A percentile compares a stretch with the other conserved stretches of the same genome.
Conservation (phyloP, 2,797 vertebrate genomes). For the Pantherophis vulpinus region DNA sequence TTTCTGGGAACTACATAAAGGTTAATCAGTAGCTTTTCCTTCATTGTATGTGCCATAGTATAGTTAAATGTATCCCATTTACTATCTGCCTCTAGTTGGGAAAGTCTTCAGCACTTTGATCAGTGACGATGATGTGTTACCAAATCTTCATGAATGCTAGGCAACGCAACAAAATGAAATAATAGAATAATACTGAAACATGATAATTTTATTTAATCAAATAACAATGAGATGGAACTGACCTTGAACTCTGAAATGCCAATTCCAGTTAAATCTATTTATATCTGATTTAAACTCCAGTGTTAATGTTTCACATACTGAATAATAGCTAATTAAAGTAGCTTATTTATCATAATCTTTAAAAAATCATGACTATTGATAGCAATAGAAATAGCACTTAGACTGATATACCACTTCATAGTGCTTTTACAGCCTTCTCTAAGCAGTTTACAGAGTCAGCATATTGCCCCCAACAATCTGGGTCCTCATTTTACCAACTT, state of each 20-base stretch:
- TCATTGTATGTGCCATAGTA: background rate
- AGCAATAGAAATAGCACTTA: too few relatives aligned
- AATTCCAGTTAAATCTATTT: background rate
- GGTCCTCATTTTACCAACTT: too few relatives aligned
- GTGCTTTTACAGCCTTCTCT: too few relatives aligned
- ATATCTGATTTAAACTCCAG: background rate
- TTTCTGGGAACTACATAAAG: background rate
- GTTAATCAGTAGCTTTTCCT: background rate
- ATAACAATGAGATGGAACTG: background rate
- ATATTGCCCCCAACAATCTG: too few relatives aligned
- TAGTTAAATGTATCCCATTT: background rate
- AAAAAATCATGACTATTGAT: background rate
- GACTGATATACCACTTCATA: too few relatives aligned
- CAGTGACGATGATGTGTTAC: background rate
- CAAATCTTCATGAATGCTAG: background rate
- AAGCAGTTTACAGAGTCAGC: too few relatives aligned
- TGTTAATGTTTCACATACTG: background rate
- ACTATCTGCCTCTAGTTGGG: background rate
- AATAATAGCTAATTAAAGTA: constrained; percentile 1
- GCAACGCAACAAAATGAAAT: background rate
- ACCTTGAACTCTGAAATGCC: background rate
- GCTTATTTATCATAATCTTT: background rate
- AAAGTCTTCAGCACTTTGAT: background rate
- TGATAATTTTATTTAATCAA: background rate
- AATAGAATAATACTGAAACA: background rate